Conservation (phyloP, 2,797 vertebrate species). For the Macropus fuliginosus region DNA sequence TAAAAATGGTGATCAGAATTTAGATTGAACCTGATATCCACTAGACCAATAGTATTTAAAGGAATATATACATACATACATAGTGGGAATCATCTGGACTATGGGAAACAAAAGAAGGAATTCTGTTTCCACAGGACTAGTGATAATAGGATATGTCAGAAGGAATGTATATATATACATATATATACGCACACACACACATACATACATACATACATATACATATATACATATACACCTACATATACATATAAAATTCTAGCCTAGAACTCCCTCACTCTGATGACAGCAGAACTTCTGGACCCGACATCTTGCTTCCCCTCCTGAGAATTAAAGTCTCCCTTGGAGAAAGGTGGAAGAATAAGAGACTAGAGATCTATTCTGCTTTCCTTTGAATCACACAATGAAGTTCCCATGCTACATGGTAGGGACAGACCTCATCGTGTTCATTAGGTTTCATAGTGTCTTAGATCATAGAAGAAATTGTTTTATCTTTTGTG, state of each 20-base stretch:
- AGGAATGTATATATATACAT: too few relatives aligned
- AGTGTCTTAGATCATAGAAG: neutral
- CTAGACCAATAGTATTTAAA: neutral
- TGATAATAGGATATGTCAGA: too few relatives aligned
- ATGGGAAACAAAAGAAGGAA: too few relatives aligned
- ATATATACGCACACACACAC: rapidly evolving
- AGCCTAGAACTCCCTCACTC: too few relatives aligned
- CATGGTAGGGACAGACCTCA: neutral
- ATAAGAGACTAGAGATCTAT: neutral
- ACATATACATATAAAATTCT: too few relatives aligned
- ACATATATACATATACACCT: too few relatives aligned
- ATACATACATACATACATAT: too few relatives aligned
- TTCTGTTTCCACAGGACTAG: too few relatives aligned
- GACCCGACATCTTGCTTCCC: neutral
- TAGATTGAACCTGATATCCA: neutral
- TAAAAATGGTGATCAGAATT: neutral
- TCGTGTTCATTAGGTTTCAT: neutral
- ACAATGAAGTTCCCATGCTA: neutral
- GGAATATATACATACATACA: too few relatives aligned
- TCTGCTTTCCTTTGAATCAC: neutral
- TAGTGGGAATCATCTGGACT: too few relatives aligned
- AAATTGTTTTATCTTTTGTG: neutral
- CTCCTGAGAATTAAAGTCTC: neutral
- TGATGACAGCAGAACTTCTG: neutral
- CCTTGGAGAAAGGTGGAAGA: neutral